Conservation (phyloP, 2,888 invertebrate species). For the Ichneumon xanthorius region DNA sequence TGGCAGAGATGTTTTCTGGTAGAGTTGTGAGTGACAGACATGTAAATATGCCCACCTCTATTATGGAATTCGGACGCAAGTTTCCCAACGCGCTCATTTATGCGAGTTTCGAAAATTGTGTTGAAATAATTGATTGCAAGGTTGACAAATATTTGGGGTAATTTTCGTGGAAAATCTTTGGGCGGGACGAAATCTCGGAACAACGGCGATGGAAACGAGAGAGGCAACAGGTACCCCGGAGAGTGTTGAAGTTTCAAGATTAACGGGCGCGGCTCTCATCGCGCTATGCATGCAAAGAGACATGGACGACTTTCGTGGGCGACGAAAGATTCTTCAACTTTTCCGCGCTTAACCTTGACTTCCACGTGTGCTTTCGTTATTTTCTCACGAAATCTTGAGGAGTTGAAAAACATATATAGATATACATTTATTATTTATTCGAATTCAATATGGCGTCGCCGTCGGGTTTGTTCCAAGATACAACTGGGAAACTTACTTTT, state of each 20-base stretch:
- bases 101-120: neutral
- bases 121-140: neutral
- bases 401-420: neutral
- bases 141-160: neutral
- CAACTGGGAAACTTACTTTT: too few relatives aligned
- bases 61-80: neutral
- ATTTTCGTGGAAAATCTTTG: neutral
- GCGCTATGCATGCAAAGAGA: constrained; percentile 23
- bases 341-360: constrained; percentile 7
- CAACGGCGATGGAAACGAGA: neutral
- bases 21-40: too few relatives aligned
- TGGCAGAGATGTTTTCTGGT: too few relatives aligned
- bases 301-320: constrained; percentile 11
- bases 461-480: too few relatives aligned
- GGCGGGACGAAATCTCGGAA: constrained; percentile 1
- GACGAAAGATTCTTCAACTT: constrained; percentile 5
- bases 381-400: neutral
- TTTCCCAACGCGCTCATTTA: neutral
- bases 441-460: too few relatives aligned
- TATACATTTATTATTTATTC: too few relatives aligned
- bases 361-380: constrained; percentile 1
- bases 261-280: constrained; percentile 40
- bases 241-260: constrained; percentile 55
- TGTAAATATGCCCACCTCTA: neutral
- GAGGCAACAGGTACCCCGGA: constrained; percentile 58